Percentiles rank a stretch among this genome's conserved stretches.
These are phyloP conservation scores for Troides helena DNA, from an alignment of 2,888 invertebrate genomes.

Conservation along the genomic window DNA sequence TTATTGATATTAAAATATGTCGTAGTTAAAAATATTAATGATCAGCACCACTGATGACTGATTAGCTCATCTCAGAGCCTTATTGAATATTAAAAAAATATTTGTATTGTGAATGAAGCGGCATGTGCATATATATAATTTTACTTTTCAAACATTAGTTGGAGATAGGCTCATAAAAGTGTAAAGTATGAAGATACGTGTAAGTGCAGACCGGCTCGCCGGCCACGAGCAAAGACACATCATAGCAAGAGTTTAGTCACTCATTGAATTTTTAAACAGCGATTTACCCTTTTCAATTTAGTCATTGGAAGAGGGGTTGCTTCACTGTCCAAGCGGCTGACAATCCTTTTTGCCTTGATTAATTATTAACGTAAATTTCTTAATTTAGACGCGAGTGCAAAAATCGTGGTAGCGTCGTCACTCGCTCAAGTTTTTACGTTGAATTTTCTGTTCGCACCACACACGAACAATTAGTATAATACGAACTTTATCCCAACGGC, in stretches of 20 bases:
- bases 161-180: neutral
- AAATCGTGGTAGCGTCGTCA: constrained; percentile 47
- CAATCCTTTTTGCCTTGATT: constrained; percentile 76
- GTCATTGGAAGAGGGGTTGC: constrained; percentile 72
- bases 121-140: neutral
- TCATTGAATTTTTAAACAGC: constrained; percentile 73
- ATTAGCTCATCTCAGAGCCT: too few species aligned
- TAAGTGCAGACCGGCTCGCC: constrained; percentile 40
- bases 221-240: constrained; percentile 40
- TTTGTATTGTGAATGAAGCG: too few species aligned
- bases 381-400: constrained; percentile 70
- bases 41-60: too few species aligned
- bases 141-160: neutral
- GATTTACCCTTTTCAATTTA: constrained; percentile 77
- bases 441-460: neutral
- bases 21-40: too few species aligned
- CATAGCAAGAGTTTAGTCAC: constrained; percentile 51
- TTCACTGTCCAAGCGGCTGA: constrained; percentile 74
- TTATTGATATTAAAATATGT: too few species aligned
- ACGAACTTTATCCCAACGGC: neutral
- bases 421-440: constrained; percentile 34
- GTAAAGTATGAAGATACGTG: constrained; percentile 22
- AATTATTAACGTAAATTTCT: constrained; percentile 77
- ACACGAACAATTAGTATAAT: neutral
- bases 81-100: too few species aligned